phyloP scores from a whole-genome alignment of 2,797 vertebrate genomes.

The Perodicticus potto region DNA sequence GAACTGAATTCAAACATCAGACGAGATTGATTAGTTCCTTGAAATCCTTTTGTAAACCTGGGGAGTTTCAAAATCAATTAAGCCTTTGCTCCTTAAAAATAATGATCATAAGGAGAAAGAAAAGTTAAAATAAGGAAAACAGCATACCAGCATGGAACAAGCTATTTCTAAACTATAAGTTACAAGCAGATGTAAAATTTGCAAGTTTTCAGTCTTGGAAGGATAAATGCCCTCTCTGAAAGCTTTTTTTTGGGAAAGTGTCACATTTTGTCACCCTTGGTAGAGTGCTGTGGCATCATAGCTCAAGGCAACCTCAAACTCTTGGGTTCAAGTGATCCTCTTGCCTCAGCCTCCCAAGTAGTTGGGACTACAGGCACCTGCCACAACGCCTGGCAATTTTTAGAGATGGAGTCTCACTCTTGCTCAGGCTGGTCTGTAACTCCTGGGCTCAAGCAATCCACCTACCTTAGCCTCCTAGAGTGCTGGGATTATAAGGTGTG shows the following conservation, averaged over 20 bases:
- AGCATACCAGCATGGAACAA: not conserved
- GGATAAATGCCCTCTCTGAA: not conserved
- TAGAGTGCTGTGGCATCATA: too few relatives aligned
- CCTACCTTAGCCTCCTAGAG: too few relatives aligned
- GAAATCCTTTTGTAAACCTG: not conserved
- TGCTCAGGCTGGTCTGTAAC: too few relatives aligned
- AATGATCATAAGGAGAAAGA: not conserved
- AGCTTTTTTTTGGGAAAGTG: not conserved
- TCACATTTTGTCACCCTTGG: too few relatives aligned
- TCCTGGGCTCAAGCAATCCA: too few relatives aligned
- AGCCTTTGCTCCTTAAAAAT: slow-evolving; percentile 35
- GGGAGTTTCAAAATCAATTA: not conserved
- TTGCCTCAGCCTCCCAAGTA: too few relatives aligned
- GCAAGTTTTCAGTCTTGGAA: not conserved
- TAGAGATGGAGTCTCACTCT: too few relatives aligned
- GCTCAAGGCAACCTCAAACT: too few relatives aligned
- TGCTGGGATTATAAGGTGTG: too few relatives aligned
- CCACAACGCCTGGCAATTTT: too few relatives aligned
- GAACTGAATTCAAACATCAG: not conserved
- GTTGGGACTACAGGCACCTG: too few relatives aligned
- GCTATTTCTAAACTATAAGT: slow-evolving; percentile 13
- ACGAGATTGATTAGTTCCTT: not conserved
- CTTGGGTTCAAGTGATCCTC: too few relatives aligned
- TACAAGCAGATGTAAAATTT: slow-evolving; percentile 1
- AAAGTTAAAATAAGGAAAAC: not conserved